phyloP scores from a whole-genome alignment of 2,797 vertebrate species.

The Siniperca scherzeri region DNA sequence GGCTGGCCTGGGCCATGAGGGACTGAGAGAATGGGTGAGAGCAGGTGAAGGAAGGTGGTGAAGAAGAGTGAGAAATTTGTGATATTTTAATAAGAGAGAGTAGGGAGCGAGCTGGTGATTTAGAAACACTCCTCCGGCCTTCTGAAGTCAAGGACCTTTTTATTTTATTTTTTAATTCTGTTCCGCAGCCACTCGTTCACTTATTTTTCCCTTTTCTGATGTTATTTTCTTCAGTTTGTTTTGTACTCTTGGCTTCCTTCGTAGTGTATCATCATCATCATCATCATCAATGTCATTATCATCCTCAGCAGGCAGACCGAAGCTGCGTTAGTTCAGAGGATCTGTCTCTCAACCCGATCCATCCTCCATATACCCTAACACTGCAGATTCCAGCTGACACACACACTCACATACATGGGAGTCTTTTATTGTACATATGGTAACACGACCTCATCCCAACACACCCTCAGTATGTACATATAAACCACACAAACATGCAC shows the following conservation, averaged over 20 bases:
- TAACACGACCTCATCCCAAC: constrained; percentile 40
- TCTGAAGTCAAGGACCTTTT: constrained; percentile 80
- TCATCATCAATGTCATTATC: constrained; percentile 42
- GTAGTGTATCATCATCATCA: constrained; percentile 47
- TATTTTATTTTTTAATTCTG: constrained; percentile 45
- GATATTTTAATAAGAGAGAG: constrained; percentile 85
- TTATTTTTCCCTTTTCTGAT: constrained; percentile 45
- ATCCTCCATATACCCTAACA: constrained; percentile 42
- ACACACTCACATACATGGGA: constrained; percentile 1
- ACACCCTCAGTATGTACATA: constrained; percentile 42
- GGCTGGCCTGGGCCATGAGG: constrained; percentile 22
- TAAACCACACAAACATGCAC: constrained; percentile 41
- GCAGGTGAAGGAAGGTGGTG: constrained; percentile 28
- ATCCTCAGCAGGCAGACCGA: constrained; percentile 54
- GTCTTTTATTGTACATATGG: constrained; percentile 47
- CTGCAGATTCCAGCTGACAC: constrained; percentile 21
- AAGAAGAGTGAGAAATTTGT: constrained; percentile 56
- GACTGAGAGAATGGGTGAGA: constrained; percentile 26
- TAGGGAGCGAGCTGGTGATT: constrained; percentile 65
- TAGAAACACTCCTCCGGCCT: constrained; percentile 81
- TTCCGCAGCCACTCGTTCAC: constrained; percentile 51
- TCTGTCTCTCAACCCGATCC: constrained; percentile 70
- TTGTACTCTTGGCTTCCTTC: constrained; percentile 68
- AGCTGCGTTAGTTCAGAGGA: constrained; percentile 62
- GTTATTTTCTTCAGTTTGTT: constrained; percentile 54